Evolutionary conservation across 30 jellyfish, hydroid and myxozoan species (phyloP), one percentile per base, ranked within the genome.

Genomic region (Hydractinia symbiolongicarpus): DNA sequence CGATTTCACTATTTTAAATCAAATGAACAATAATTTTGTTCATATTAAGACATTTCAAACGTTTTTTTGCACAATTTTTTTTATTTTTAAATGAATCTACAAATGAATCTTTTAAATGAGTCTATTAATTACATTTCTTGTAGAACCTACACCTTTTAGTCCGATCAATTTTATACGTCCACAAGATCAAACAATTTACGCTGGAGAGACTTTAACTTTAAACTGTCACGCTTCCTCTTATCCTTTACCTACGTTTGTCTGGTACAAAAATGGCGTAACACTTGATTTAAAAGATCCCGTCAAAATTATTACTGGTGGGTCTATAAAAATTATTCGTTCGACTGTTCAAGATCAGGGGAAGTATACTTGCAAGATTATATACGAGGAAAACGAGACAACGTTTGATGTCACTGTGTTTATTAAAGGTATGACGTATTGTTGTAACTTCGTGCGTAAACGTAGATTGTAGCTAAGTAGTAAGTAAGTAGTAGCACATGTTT

Each of bases 231-330:
- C 95, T 9, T 60, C 61, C 58, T 88, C 86, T 1, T n/a, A 55
- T 4, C 78, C 81, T 14, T 9, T 62, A 8, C 78, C 81, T 8
- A 77, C 66, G 5, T 90, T 82, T 79, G 51, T 84, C 9, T 90
- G 97, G 97, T 78, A 49, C 50, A 85, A 85, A 79, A 86, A 90
- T 56, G 97, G 96, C 0, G 79, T 78, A 56, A 44, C 72, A 19
- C 81, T 90, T 6, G 44, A 21, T 15, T 67, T 16, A 51, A 56
- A 77, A 4, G 62, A 81, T 14, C 66, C 88, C 58, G 52, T 64
- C 30, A 50, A n/a, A 66, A 58, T 14, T 5, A 19, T 81, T 5
- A 7, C 89, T 5, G 86, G 69, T 69, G 97, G 97, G 9, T 56
- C 77, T 1, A 9, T 85, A 66, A 14, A 55, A 54, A 77, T 90